Percentiles rank a stretch among this genome's conserved stretches.
Evolutionary conservation across 1,140 invertebrate genomes (phyloP).

Genomic region (Aricia agestis): DNA sequence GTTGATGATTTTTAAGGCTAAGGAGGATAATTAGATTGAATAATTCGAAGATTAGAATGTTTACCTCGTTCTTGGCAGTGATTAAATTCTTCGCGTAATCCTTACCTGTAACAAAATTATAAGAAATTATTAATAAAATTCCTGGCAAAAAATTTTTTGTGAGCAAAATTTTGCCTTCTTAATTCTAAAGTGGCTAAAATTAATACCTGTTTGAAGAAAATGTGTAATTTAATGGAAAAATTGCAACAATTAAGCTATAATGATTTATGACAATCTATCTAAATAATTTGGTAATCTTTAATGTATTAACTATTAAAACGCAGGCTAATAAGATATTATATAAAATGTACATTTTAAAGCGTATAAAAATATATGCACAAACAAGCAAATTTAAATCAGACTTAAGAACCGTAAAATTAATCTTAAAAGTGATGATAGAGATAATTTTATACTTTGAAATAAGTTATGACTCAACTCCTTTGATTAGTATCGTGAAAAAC

Average conservation of each 20-base stretch:
- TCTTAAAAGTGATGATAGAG: conserved; percentile 19
- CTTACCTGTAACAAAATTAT: conserved; percentile 27
- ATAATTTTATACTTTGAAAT: conserved; percentile 20
- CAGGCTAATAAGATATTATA: not conserved
- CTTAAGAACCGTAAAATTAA: conserved; percentile 15
- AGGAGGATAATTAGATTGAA: not conserved
- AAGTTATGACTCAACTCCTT: conserved; percentile 20
- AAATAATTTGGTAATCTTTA: no score
- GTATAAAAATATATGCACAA: not conserved
- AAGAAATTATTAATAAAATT: conserved; percentile 5
- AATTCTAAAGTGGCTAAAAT: not conserved
- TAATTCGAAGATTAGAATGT: conserved; percentile 5
- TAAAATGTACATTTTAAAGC: no score
- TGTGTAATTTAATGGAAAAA: no score
- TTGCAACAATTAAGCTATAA: no score
- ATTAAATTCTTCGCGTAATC: not conserved
- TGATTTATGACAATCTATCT: no score
- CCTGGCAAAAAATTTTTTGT: not conserved
- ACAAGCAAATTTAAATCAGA: not conserved
- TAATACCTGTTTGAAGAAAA: not conserved
- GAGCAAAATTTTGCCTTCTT: not conserved
- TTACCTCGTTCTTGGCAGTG: conserved; percentile 19
- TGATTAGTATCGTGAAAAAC: conserved; percentile 23
- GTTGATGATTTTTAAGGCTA: not conserved
- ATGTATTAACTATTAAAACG: no score